These are phyloP conservation scores for Lasioglossum morio DNA, from an alignment of 2,888 invertebrate genomes.

Conservation along the genomic window DNA sequence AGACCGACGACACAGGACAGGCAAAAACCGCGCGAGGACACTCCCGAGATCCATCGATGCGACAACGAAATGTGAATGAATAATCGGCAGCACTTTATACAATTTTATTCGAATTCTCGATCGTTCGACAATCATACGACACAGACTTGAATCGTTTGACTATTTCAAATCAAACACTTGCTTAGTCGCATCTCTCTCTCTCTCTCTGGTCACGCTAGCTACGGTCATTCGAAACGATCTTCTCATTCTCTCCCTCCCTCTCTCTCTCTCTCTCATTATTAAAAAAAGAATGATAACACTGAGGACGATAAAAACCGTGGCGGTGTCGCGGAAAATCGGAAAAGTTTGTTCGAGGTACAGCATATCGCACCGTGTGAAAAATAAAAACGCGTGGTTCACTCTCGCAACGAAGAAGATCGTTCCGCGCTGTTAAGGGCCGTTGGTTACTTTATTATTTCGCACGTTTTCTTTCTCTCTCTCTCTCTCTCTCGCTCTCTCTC, in stretches of 20 bases:
- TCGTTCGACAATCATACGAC: conserved; percentile 51
- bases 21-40: conserved; percentile 9
- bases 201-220: conserved; percentile 62
- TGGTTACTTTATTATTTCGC: conserved; percentile 46
- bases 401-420: conserved; percentile 50
- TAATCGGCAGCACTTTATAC: conserved; percentile 25
- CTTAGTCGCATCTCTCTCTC: conserved; percentile 48
- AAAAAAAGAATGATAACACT: conserved; percentile 16
- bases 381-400: conserved; percentile 39
- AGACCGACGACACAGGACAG: background rate
- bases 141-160: conserved; percentile 56
- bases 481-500: background rate
- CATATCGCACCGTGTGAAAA: conserved; percentile 19
- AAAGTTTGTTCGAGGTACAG: conserved; percentile 31
- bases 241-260: conserved; percentile 14
- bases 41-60: conserved; percentile 33
- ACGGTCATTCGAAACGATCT: conserved; percentile 76
- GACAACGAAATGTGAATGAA: conserved; percentile 30
- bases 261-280: conserved; percentile 30
- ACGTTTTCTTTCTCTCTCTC: conserved; percentile 22
- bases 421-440: conserved; percentile 41
- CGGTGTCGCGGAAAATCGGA: conserved; percentile 12
- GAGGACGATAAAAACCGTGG: background rate
- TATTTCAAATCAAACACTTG: conserved; percentile 57
- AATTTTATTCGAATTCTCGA: conserved; percentile 37